These are phyloP conservation scores for Stegana nigrithorax DNA, from an alignment of 2,888 invertebrate genomes.

Conservation along the genomic window DNA sequence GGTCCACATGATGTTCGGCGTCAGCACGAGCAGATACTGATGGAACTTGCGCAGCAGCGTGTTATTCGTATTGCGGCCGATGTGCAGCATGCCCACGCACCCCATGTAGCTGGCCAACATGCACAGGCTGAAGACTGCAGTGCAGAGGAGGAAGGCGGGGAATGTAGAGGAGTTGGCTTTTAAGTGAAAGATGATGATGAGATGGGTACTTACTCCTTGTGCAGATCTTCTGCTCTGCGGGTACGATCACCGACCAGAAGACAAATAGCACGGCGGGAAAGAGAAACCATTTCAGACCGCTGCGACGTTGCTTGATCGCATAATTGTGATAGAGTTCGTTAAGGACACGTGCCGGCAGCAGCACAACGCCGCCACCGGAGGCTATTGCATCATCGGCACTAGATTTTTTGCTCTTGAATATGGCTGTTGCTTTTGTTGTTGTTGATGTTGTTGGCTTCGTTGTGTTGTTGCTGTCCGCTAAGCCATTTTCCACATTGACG, in stretches of 20 bases:
- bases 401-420: neutral
- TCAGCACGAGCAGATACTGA: conserved; percentile 39
- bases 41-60: conserved; percentile 41
- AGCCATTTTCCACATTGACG: conserved; percentile 32
- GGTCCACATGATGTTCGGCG: conserved; percentile 68
- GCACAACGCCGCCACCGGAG: conserved; percentile 56
- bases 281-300: conserved; percentile 78
- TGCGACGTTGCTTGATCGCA: conserved; percentile 78
- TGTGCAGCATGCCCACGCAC: conserved; percentile 43
- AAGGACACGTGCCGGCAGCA: conserved; percentile 72
- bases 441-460: conserved; percentile 23
- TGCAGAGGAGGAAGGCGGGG: too few relatives aligned
- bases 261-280: conserved; percentile 77
- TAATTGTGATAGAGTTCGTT: conserved; percentile 80
- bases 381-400: conserved; percentile 35
- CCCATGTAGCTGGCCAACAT: conserved; percentile 44
- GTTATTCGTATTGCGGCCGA: conserved; percentile 43
- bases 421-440: conserved; percentile 25
- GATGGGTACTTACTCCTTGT: conserved; percentile 58
- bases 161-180: neutral
- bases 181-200: neutral
- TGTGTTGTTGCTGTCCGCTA: conserved; percentile 14
- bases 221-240: conserved; percentile 69
- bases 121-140: conserved; percentile 41
- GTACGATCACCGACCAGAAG: conserved; percentile 73